Evolutionary conservation across 2,888 invertebrate species (phyloP).

Genomic region (Deroplatys truncata): DNA sequence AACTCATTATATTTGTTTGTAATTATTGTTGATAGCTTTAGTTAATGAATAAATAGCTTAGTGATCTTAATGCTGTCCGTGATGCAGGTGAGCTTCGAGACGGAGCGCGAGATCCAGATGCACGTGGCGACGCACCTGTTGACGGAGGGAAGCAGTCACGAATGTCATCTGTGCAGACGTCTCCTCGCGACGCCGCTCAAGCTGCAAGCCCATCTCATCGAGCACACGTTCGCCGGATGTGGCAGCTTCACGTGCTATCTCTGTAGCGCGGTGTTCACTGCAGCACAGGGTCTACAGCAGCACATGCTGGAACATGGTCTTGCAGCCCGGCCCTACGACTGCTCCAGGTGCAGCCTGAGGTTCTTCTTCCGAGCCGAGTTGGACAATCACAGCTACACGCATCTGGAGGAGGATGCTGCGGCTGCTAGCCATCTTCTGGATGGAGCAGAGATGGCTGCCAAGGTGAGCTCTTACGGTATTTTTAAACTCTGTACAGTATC

Average conservation of each 20-base stretch:
- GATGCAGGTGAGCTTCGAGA: slow-evolving; percentile 52
- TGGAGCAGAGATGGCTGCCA: slow-evolving; percentile 13
- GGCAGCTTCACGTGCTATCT: slow-evolving; percentile 81
- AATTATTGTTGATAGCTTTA: too few species aligned
- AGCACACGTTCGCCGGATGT: slow-evolving; percentile 87
- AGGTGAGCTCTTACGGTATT: background rate
- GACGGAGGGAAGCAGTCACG: slow-evolving; percentile 55
- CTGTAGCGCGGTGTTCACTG: slow-evolving; percentile 82
- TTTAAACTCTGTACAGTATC: too few species aligned
- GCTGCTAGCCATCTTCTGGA: background rate
- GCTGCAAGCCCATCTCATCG: slow-evolving; percentile 83
- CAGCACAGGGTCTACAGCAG: slow-evolving; percentile 67
- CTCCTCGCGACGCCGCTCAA: slow-evolving; percentile 74
- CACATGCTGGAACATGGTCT: slow-evolving; percentile 81
- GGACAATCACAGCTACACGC: slow-evolving; percentile 67
- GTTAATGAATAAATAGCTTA: background rate
- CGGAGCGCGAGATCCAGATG: slow-evolving; percentile 58
- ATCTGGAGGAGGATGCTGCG: slow-evolving; percentile 33
- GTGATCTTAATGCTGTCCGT: background rate
- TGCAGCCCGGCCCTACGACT: slow-evolving; percentile 79
- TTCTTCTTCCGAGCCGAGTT: slow-evolving; percentile 90
- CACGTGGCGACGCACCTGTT: slow-evolving; percentile 56
- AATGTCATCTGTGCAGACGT: slow-evolving; percentile 77
- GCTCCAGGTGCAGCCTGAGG: slow-evolving; percentile 73
- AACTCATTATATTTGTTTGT: too few species aligned